These are phyloP conservation scores for Drosophila melanosoma DNA, from an alignment of 2,888 invertebrate genomes.

Conservation along the genomic window DNA sequence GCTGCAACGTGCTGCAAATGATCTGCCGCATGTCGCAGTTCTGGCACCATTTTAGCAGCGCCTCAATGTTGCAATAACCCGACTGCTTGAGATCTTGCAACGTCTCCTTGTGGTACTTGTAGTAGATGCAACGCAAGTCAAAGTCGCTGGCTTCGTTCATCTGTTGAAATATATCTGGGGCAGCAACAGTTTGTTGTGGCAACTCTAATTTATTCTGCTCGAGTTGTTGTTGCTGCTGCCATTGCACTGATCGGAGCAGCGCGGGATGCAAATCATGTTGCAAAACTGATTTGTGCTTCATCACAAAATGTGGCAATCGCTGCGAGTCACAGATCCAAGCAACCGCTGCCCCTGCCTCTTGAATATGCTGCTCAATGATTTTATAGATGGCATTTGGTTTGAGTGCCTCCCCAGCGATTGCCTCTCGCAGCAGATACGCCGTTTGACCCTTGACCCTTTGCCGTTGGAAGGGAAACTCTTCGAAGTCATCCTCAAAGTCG, in stretches of 20 bases:
- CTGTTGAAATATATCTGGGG: slow-evolving; percentile 40
- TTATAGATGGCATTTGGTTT: slow-evolving; percentile 8
- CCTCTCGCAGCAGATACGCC: slow-evolving; percentile 11
- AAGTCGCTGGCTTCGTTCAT: slow-evolving; percentile 1
- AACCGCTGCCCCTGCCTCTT: slow-evolving; percentile 2
- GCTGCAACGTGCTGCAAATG: slow-evolving; percentile 24
- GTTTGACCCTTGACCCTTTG: background rate
- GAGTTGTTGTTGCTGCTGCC: slow-evolving; percentile 13
- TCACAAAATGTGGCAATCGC: slow-evolving; percentile 21
- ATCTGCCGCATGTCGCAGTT: slow-evolving; percentile 36
- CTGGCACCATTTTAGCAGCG: slow-evolving; percentile 24
- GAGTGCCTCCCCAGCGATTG: background rate
- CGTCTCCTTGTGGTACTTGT: slow-evolving; percentile 40
- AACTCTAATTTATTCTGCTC: background rate
- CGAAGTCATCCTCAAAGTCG: slow-evolving; percentile 32
- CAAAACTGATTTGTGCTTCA: background rate
- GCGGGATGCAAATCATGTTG: slow-evolving; percentile 14
- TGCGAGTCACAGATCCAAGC: slow-evolving; percentile 33
- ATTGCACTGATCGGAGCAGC: slow-evolving; percentile 18
- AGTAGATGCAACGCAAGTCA: slow-evolving; percentile 31
- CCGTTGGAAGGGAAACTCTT: slow-evolving; percentile 30
- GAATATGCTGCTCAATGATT: slow-evolving; percentile 36
- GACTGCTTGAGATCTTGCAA: slow-evolving; percentile 11
- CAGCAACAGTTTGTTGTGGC: background rate
- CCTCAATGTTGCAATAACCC: slow-evolving; percentile 14